These are phyloP conservation scores for Hylia prasina DNA, from an alignment of 2,113 vertebrate species.

Conservation along the genomic window DNA sequence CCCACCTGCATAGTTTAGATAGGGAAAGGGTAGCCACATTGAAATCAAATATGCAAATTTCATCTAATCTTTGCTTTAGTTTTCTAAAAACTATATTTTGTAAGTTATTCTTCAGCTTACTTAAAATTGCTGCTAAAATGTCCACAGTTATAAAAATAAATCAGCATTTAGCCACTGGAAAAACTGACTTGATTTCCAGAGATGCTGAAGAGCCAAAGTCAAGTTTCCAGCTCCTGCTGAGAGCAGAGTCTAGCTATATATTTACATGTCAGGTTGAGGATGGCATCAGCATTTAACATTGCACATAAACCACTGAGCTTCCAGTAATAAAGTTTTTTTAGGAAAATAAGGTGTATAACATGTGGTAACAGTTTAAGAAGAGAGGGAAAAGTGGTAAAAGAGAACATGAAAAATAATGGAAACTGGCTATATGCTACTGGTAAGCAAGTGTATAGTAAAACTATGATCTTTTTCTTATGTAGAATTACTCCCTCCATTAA, in stretches of 20 bases:
- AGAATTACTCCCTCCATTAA: background rate
- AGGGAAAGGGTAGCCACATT: background rate
- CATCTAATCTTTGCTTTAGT: background rate
- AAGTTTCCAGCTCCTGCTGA: background rate
- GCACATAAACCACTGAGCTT: background rate
- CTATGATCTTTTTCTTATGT: background rate
- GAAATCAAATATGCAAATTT: background rate
- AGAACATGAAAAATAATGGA: slow-evolving; percentile 18
- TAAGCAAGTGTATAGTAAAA: slow-evolving; percentile 20
- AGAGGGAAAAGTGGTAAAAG: background rate
- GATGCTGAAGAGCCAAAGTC: background rate
- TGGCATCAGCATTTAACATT: background rate
- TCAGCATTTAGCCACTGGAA: background rate
- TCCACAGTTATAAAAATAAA: background rate
- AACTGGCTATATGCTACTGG: slow-evolving; percentile 54
- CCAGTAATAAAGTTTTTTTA: background rate
- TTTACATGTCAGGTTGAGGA: background rate
- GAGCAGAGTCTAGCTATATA: background rate
- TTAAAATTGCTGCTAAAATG: background rate
- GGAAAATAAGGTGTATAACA: background rate
- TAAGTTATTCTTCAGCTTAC: background rate
- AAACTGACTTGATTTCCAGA: background rate
- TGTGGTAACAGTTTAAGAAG: background rate
- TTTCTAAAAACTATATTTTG: background rate
- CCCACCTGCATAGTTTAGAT: background rate